Conservation (phyloP, 2,113 vertebrate genomes). For the Gymnobelideus leadbeateri region DNA sequence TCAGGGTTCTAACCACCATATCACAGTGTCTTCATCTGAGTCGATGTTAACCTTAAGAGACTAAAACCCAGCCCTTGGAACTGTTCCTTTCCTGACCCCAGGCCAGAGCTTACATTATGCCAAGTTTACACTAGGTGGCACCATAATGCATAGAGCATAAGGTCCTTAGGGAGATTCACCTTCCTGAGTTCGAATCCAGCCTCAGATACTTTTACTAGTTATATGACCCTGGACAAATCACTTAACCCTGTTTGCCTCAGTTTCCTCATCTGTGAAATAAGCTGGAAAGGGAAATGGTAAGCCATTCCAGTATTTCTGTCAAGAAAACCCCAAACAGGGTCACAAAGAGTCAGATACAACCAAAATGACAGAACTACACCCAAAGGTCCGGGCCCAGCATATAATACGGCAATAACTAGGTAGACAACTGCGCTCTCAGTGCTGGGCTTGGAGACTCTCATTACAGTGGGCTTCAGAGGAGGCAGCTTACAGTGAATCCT, state of each 20-base stretch:
- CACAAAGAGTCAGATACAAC: background rate
- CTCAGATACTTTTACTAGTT: background rate
- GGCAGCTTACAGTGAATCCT: conserved; percentile 17
- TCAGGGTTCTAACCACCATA: background rate
- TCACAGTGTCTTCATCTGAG: background rate
- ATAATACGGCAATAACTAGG: background rate
- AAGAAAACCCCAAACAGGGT: too few species aligned
- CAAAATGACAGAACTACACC: background rate
- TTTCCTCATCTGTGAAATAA: conserved; percentile 23
- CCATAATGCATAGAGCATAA: too few species aligned
- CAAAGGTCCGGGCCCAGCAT: background rate
- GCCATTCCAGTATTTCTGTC: background rate
- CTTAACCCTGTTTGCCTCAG: background rate
- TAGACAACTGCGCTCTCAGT: background rate
- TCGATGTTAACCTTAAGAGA: background rate
- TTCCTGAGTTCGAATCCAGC: background rate
- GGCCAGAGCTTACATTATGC: background rate
- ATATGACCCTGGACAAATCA: too few species aligned
- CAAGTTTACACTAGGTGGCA: background rate
- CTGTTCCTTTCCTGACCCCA: background rate
- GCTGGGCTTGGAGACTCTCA: background rate
- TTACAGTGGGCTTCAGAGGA: conserved; percentile 16
- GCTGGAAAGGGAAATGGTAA: background rate
- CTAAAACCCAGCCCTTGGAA: background rate
- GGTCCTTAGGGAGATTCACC: background rate